Conservation (phyloP, 2,888 invertebrate species). For the Conchocele bisecta region DNA sequence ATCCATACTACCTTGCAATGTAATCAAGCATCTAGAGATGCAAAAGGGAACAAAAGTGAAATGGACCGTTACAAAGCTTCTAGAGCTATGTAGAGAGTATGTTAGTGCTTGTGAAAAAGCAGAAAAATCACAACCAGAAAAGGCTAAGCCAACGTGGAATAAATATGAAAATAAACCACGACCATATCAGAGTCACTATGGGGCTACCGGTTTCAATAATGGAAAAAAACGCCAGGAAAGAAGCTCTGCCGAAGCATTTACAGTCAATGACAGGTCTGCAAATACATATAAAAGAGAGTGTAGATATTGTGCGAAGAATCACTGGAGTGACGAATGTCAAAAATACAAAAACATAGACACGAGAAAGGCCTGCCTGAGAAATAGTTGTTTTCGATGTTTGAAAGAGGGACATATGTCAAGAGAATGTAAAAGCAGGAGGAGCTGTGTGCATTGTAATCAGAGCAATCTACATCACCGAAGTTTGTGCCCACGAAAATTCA, state of each 20-base stretch:
- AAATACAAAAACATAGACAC: too few relatives aligned
- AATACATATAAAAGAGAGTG: too few relatives aligned
- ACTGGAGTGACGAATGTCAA: conserved; percentile 11
- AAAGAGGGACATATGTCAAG: conserved; percentile 6
- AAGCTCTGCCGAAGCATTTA: too few relatives aligned
- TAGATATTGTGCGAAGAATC: background rate
- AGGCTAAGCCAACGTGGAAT: too few relatives aligned
- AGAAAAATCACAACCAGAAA: too few relatives aligned
- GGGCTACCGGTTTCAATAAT: too few relatives aligned
- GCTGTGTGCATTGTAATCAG: conserved; percentile 25
- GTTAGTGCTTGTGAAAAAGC: conserved; percentile 9
- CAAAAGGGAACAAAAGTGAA: background rate
- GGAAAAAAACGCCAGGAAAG: too few relatives aligned
- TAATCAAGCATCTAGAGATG: conserved; percentile 5
- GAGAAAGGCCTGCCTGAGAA: conserved; percentile 13
- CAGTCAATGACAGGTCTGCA: too few relatives aligned
- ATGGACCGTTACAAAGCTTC: conserved; percentile 1
- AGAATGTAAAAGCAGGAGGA: conserved; percentile 11
- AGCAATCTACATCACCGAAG: conserved; percentile 14
- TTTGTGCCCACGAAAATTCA: conserved; percentile 8
- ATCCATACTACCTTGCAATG: conserved; percentile 12
- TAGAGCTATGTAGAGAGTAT: conserved; percentile 1
- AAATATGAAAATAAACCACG: too few relatives aligned
- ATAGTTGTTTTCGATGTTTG: conserved; percentile 27
- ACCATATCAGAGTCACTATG: conserved; percentile 5